Base-by-base conservation (phyloP, 53 echinoderm and acorn worm species). In the Echinarachnius parma region DNA sequence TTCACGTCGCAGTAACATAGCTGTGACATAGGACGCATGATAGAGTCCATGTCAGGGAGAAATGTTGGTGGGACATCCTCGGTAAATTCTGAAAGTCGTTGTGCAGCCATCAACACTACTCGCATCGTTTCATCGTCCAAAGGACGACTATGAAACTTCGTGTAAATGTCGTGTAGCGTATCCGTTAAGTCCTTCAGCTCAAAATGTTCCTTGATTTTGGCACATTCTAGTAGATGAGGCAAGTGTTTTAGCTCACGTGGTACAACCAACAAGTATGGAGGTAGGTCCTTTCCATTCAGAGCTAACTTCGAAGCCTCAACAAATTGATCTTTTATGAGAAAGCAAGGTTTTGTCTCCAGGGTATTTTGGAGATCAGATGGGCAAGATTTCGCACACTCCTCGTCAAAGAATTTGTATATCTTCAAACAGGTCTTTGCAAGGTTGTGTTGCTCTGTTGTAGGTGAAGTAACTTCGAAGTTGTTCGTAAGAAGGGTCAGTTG, bases 1-100 rank as follows among this genome's bases (percentile, higher is more conserved):
- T 82, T 75, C 3, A 82, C 75, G 46, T 82, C 82, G 49, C 82
- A 75, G 46, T 61, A 82, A 31, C 62, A 50, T 21, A 82, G 82
- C 5, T 63, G 28, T 10, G 59, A 33, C 19, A 23, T 46, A 24
- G 25, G 25, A 18, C 64, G 64, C 59, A 80, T 53, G 21, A 34
- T 18, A 0, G 22, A 18, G 7, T 66, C 0, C 26, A 50, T 61
- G 69, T 83, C 83, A 1, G 83, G 83, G 1, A 83, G 35, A n/a
- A n/a, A n/a, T n/a, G n/a, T n/a, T n/a, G n/a, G n/a, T n/a, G n/a
- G n/a, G n/a, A 4, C 19, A 31, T 49, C 50, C 0, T 49, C 49
- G 31, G 4, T 5, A 11, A 28, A 66, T 28, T 27, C 24, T 10
- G 66, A 0, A 31, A 68, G 68, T 32, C 53, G 50, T 27, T 30